Percentiles rank a stretch among this genome's conserved stretches.
These are phyloP conservation scores for Eumerus sabulonum DNA, from an alignment of 2,888 invertebrate genomes.

Conservation along the genomic window DNA sequence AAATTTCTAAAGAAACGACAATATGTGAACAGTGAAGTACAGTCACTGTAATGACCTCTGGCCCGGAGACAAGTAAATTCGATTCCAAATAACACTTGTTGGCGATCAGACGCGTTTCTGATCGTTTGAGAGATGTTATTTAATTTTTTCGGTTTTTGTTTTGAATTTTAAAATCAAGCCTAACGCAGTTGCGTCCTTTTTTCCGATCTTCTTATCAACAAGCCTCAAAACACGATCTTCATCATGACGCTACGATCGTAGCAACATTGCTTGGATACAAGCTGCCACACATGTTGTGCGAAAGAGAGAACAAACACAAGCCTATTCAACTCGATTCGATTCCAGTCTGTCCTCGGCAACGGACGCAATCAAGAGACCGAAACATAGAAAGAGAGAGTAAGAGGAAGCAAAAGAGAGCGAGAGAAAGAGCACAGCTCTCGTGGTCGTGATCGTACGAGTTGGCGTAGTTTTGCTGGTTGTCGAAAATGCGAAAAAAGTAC, in stretches of 20 bases:
- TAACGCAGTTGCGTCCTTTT: neutral
- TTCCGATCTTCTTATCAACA: slow-evolving; percentile 35
- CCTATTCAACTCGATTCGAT: slow-evolving; percentile 8
- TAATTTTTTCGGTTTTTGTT: neutral
- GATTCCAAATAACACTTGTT: slow-evolving; percentile 16
- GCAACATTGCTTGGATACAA: slow-evolving; percentile 18
- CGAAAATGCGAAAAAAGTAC: slow-evolving; percentile 64
- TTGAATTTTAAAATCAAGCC: too few relatives aligned
- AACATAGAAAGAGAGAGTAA: too few relatives aligned
- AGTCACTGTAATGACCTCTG: slow-evolving; percentile 21
- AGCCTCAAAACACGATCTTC: neutral
- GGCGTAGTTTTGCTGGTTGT: slow-evolving; percentile 37
- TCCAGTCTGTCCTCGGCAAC: too few relatives aligned
- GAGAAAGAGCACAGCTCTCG: slow-evolving; percentile 13
- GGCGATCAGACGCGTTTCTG: too few relatives aligned
- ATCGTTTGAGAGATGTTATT: too few relatives aligned
- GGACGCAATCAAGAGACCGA: too few relatives aligned
- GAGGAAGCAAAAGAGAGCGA: too few relatives aligned
- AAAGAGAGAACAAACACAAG: slow-evolving; percentile 45
- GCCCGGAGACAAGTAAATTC: slow-evolving; percentile 11
- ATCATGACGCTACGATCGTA: slow-evolving; percentile 6
- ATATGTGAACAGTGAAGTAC: slow-evolving; percentile 1
- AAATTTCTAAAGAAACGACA: slow-evolving; percentile 16
- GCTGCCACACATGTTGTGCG: slow-evolving; percentile 10
- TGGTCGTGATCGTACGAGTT: neutral